Percentiles rank a stretch among this genome's conserved stretches.
Conservation (phyloP, 2,888 invertebrate species). For the Lepidochitona cinerea region DNA sequence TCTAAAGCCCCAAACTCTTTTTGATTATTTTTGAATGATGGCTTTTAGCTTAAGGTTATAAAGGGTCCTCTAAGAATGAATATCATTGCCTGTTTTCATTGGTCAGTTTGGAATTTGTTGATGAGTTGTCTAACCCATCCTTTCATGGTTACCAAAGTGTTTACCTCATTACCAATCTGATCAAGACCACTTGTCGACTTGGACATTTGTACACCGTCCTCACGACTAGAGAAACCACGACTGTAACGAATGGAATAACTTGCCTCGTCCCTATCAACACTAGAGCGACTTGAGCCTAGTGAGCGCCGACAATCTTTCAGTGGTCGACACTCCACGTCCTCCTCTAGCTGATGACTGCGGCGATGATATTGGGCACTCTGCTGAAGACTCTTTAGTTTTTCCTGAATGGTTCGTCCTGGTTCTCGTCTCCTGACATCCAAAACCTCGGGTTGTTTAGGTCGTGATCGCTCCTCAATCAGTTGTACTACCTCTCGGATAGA, state of each 20-base stretch:
- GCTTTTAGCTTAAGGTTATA: not conserved
- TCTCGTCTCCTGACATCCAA: conserved; percentile 47
- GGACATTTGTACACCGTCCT: conserved; percentile 27
- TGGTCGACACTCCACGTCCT: conserved; percentile 12
- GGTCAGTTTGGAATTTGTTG: conserved; percentile 51
- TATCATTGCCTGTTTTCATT: not conserved
- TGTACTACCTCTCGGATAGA: conserved; percentile 57
- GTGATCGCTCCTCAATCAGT: conserved; percentile 50
- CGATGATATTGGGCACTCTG: conserved; percentile 35
- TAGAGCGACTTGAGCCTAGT: conserved; percentile 16
- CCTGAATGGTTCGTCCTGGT: conserved; percentile 53
- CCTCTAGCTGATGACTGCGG: conserved; percentile 14
- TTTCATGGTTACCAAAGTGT: conserved; percentile 56
- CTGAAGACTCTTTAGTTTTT: conserved; percentile 51
- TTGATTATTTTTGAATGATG: not conserved
- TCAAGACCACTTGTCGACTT: conserved; percentile 46
- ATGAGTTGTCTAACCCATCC: conserved; percentile 62
- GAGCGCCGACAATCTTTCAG: conserved; percentile 4
- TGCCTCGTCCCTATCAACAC: conserved; percentile 1
- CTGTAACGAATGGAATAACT: not conserved
- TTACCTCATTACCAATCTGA: conserved; percentile 44
- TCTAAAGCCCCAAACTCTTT: too few species aligned
- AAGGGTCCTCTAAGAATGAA: not conserved
- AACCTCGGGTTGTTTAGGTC: conserved; percentile 31
- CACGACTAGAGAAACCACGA: conserved; percentile 8